Evolutionary conservation across 2,113 vertebrate genomes (phyloP).

Genomic region (Columba livia): DNA sequence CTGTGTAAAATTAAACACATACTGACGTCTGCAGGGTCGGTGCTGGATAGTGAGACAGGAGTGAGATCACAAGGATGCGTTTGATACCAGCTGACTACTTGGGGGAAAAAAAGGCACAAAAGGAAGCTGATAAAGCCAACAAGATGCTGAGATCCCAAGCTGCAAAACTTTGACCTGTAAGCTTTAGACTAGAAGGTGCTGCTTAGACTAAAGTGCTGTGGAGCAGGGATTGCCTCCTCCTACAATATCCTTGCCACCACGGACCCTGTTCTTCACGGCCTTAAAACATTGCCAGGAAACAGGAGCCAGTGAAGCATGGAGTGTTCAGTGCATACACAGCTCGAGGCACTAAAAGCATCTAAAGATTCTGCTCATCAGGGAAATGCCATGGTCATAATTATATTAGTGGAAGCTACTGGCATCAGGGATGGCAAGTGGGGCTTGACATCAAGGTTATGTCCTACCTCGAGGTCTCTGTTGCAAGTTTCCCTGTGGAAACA

Average conservation of each 20-base stretch:
- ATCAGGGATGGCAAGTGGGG: neutral
- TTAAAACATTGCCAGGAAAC: neutral
- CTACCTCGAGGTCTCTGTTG: neutral
- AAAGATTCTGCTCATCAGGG: neutral
- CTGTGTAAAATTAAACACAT: neutral
- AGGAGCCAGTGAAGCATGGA: neutral
- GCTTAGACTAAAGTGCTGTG: accelerated
- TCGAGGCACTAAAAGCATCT: neutral
- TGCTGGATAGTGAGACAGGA: neutral
- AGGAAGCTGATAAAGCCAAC: neutral
- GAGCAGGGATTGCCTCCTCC: neutral
- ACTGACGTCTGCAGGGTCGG: neutral
- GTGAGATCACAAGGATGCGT: neutral
- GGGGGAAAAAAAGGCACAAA: neutral
- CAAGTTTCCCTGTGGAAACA: neutral
- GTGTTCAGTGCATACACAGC: neutral
- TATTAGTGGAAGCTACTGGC: neutral
- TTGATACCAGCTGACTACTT: neutral
- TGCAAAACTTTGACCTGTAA: neutral
- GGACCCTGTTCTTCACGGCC: neutral
- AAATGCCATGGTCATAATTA: neutral
- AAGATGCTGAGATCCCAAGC: neutral
- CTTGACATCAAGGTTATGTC: neutral
- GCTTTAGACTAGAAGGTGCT: neutral
- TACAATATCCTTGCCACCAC: neutral